Base-by-base conservation (phyloP, 2,797 vertebrate species). In the Allobates femoralis region DNA sequence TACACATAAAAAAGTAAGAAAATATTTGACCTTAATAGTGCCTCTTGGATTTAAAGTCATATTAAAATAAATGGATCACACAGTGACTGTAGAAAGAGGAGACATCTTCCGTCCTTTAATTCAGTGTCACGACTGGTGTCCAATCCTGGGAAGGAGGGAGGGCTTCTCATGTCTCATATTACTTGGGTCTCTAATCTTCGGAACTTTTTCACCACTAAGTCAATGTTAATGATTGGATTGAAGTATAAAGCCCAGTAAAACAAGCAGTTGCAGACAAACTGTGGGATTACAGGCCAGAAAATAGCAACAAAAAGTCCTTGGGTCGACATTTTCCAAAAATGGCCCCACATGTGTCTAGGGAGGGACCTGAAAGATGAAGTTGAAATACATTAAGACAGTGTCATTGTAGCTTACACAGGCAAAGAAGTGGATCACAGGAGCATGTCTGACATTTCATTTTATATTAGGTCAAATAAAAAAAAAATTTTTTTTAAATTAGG, bases 181-280 rank as follows among this genome's bases (percentile, higher is more conserved):
- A 94, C 95, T 88, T 96, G 95, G 3, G 96, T 98, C 88, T 98
- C 97, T n/a, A 96, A 94, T 58, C 94, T 94, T 69, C 97, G 93
- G 0, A 98, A 90, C 89, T 97, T 96, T 91, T 96, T 97, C 85
- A 98, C 96, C 83, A 99, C 95, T 41, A 96, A 93, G 92, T 98
- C 96, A 69, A 98, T 97, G 86, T 98, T 98, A 89, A 98, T 96
- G 75, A 99, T 94, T 79, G 97, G 97, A 88, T 95, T 96, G 92
- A 98, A 97, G 92, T 98, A 99, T 85, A 99, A 94, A 37, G 95
- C 96, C n/a, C 96, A 98, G 93, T 99, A 99, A 93, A 99, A 98
- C 83, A 98, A 91, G 91, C 96, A 97, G 90, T 97, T 97, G 94
- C 97, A 98, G 85, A 98, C 91, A 91, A 99, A 98, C 90, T 98